Percentiles rank a stretch among this genome's conserved stretches.
phyloP scores from a whole-genome alignment of 2,888 invertebrate genomes.

The Papilio demoleus region DNA sequence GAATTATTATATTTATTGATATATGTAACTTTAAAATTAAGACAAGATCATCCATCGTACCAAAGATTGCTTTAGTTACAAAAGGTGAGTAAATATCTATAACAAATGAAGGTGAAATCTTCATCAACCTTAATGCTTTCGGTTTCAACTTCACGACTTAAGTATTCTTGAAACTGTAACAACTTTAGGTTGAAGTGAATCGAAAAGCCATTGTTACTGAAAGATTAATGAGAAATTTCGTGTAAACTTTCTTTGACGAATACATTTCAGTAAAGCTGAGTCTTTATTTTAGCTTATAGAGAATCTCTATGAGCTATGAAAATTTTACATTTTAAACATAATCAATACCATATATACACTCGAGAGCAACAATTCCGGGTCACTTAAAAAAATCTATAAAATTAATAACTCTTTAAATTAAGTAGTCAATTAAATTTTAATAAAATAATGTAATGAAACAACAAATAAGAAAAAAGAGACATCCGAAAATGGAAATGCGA shows the following conservation, averaged over 20 bases:
- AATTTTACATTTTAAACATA: too few species aligned
- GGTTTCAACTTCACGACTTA: conserved; percentile 35
- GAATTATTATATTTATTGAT: too few species aligned
- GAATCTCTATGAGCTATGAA: neutral
- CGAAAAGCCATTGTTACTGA: conserved; percentile 37
- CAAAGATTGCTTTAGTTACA: conserved; percentile 43
- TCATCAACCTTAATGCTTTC: conserved; percentile 28
- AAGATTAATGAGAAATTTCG: conserved; percentile 39
- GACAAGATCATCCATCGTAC: neutral
- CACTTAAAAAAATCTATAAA: too few species aligned
- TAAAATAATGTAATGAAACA: too few species aligned
- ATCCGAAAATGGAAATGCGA: too few species aligned
- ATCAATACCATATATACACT: too few species aligned
- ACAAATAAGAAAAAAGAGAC: too few species aligned
- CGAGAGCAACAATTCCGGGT: too few species aligned
- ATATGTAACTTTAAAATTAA: conserved; percentile 11
- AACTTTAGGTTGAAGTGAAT: conserved; percentile 37
- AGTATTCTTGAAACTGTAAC: conserved; percentile 35
- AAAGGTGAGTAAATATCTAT: conserved; percentile 40
- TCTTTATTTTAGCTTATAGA: neutral
- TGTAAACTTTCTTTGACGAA: conserved; percentile 22
- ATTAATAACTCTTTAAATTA: too few species aligned
- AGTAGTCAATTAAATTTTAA: too few species aligned
- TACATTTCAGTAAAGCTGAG: neutral
- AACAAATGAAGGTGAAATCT: conserved; percentile 41